These are phyloP conservation scores for Alexandromys fortis DNA, from an alignment of 2,113 vertebrate genomes.

Conservation along the genomic window DNA sequence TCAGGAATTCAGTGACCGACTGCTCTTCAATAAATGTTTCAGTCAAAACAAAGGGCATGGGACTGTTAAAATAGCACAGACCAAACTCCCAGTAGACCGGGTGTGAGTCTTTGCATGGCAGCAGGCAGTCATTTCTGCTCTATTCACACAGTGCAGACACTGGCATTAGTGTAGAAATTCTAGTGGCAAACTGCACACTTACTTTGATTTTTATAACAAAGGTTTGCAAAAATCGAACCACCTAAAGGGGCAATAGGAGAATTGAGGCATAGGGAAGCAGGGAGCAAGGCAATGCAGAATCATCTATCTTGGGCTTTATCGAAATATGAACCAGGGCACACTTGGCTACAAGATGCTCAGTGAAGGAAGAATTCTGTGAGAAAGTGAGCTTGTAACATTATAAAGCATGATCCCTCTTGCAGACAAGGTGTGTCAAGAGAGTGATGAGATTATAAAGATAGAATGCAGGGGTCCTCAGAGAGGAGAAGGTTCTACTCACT, in stretches of 20 bases:
- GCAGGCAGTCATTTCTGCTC: neutral
- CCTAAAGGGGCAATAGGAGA: neutral
- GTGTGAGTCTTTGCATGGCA: neutral
- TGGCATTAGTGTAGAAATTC: neutral
- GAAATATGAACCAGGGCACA: neutral
- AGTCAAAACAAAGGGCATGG: conserved; percentile 33
- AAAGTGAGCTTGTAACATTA: neutral
- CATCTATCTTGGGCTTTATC: neutral
- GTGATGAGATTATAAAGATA: neutral
- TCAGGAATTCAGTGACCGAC: neutral
- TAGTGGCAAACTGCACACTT: neutral
- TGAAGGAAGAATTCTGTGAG: neutral
- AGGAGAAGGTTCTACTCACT: neutral
- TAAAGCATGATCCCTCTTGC: neutral
- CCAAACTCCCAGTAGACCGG: conserved; percentile 29
- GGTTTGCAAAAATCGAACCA: neutral
- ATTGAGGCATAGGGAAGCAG: neutral
- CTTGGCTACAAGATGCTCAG: neutral
- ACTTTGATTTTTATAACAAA: neutral
- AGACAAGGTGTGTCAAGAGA: neutral
- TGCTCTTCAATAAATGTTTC: neutral
- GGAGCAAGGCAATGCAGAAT: neutral
- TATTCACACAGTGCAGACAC: neutral
- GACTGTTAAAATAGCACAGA: conserved; percentile 38
- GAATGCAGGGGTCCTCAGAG: neutral